Evolutionary conservation across 2,888 invertebrate genomes (phyloP), one percentile per base, ranked within the genome.

Genomic region (Griposia aprilina): DNA sequence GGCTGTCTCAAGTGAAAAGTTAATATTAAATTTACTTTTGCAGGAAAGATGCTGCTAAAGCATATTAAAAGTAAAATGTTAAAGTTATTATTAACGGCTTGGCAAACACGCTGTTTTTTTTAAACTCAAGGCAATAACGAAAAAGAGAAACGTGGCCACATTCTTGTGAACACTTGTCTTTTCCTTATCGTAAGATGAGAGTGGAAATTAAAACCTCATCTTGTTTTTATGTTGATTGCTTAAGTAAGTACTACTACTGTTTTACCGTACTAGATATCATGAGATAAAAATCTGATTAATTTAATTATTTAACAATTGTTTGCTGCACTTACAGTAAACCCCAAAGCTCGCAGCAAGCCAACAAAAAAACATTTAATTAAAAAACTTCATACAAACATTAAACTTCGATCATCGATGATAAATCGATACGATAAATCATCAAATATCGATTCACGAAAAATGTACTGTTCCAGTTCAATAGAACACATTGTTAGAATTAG

Each of bases 1-100:
- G 76, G 81, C 77, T 74, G 79, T 83, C 86, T 85, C 85, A 89
- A 91, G 89, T 90, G 83, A 86, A 88, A 90, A 89, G 88, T 90
- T 90, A 79, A 78, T 13, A 23, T 30, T 50, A 30, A 17, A 26
- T 23, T 41, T 30, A 23, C 10, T 41, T 75, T 57, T 41, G 36
- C 30, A 67, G 66, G 67, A 41, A 63, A 41, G n/a, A 26, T 41
- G 15, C 48, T 26, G 5, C 13, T n/a, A n/a, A 57, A 74, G n/a
- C 15, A 60, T 52, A 11, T 26, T 52, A 41, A 23, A 74, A 45
- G 8, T 45, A 72, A 72, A 50, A 59, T 41, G 3, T 59, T 26
- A n/a, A 48, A 36, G 20, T 50, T 50, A 36, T 74, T 74, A n/a
- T 57, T 57, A 48, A 72, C 6, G 57, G n/a, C 13, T 74, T 36